A percentile compares a stretch with the other conserved stretches of the same genome.
Evolutionary conservation across 64 coral and sea anemone species (phyloP).

Genomic region (Hydrozoanthus tunicans): DNA sequence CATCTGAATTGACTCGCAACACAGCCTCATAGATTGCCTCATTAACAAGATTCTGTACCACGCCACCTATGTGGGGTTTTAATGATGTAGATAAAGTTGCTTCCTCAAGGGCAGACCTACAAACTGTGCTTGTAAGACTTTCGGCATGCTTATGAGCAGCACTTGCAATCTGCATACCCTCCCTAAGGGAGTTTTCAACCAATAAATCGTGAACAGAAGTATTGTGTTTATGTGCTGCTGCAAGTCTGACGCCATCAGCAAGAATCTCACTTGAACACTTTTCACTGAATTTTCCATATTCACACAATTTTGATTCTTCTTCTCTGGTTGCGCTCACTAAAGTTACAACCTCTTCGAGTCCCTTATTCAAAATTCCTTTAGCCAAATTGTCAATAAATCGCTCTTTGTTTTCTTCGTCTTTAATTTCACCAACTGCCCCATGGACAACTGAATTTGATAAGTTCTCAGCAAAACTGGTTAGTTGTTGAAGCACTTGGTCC

Average conservation of each 20-base stretch:
- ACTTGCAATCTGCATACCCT: slow-evolving; percentile 37
- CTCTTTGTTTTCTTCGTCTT: slow-evolving; percentile 22
- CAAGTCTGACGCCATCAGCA: slow-evolving; percentile 41
- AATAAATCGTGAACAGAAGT: slow-evolving; percentile 43
- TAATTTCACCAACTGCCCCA: slow-evolving; percentile 47
- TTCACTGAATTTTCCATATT: slow-evolving; percentile 37
- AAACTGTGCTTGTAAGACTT: slow-evolving; percentile 29
- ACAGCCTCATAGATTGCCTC: slow-evolving; percentile 59
- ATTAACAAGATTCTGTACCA: slow-evolving; percentile 52
- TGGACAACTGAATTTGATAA: slow-evolving; percentile 28
- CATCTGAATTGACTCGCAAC: slow-evolving; percentile 6
- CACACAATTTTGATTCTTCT: slow-evolving; percentile 22
- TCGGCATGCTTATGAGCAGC: slow-evolving; percentile 15
- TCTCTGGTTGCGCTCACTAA: not conserved
- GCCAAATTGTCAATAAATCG: slow-evolving; percentile 31
- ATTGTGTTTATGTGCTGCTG: not conserved
- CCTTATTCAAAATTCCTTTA: slow-evolving; percentile 22
- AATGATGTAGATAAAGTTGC: slow-evolving; percentile 40
- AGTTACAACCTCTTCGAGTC: slow-evolving; percentile 8
- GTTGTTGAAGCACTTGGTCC: not conserved
- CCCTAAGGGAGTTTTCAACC: slow-evolving; percentile 49
- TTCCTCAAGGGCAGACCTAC: slow-evolving; percentile 47
- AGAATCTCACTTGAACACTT: slow-evolving; percentile 9
- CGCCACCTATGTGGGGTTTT: slow-evolving; percentile 42
- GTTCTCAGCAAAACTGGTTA: slow-evolving; percentile 45